Conservation (phyloP, 2,888 invertebrate species). For the Trimorus sp. region DNA sequence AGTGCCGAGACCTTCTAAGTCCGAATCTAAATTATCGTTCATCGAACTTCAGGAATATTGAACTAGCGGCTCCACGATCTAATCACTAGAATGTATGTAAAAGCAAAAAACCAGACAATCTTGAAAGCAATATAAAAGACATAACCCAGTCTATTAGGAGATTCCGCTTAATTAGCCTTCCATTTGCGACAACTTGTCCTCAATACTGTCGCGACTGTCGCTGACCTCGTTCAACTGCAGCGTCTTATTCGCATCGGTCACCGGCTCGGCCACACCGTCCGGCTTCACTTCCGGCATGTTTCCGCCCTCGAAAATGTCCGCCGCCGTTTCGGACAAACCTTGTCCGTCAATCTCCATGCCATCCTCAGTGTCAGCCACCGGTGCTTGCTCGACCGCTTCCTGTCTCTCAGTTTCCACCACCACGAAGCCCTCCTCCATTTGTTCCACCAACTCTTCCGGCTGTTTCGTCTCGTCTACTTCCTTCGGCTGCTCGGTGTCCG, state of each 20-base stretch:
- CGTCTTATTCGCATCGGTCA: slow-evolving; percentile 74
- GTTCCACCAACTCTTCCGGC: slow-evolving; percentile 44
- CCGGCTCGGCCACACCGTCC: slow-evolving; percentile 69
- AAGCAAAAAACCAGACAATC: slow-evolving; percentile 7
- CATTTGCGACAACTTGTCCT: slow-evolving; percentile 80
- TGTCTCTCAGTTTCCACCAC: slow-evolving; percentile 27
- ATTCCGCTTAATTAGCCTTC: slow-evolving; percentile 73
- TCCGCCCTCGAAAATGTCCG: slow-evolving; percentile 73
- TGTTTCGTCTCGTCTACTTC: slow-evolving; percentile 27
- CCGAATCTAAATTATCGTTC: too few species aligned
- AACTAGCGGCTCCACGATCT: background rate
- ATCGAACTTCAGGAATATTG: too few species aligned
- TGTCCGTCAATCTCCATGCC: slow-evolving; percentile 50
- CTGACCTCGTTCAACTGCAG: slow-evolving; percentile 78
- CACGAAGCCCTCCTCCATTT: slow-evolving; percentile 29
- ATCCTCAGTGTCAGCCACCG: slow-evolving; percentile 8
- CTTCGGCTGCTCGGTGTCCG: slow-evolving; percentile 53
- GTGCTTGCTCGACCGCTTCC: slow-evolving; percentile 50
- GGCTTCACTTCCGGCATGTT: slow-evolving; percentile 21
- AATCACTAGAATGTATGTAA: slow-evolving; percentile 7
- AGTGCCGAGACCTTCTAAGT: too few species aligned
- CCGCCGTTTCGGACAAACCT: slow-evolving; percentile 71
- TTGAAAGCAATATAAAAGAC: slow-evolving; percentile 20
- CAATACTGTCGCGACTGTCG: slow-evolving; percentile 80
- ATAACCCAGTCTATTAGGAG: background rate